Conservation (phyloP, 2,113 vertebrate genomes). For the Petrocephalus zakoni region DNA sequence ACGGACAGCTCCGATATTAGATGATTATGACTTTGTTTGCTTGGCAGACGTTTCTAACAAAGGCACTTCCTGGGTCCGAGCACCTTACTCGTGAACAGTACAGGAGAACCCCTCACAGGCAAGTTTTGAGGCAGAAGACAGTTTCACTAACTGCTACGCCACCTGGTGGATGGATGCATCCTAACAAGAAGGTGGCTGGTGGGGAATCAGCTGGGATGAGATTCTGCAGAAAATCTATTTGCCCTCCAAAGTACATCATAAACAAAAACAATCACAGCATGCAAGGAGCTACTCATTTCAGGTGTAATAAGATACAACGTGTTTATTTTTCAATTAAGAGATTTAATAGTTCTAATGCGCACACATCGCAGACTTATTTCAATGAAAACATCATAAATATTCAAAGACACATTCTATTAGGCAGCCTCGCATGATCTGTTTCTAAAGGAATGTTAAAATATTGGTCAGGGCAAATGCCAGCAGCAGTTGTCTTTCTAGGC, state of each 20-base stretch:
- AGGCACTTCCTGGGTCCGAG: not conserved
- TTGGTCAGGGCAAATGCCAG: not conserved
- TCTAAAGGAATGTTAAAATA: not conserved
- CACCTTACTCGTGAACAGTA: not conserved
- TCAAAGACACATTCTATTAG: not conserved
- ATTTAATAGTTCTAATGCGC: not conserved
- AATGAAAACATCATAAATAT: constrained; percentile 9
- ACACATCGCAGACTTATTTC: not conserved
- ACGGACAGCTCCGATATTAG: not conserved
- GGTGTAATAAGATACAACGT: not conserved
- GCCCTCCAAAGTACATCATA: not conserved
- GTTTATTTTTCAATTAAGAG: not conserved
- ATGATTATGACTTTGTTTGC: not conserved
- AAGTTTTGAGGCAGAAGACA: not conserved
- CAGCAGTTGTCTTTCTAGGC: not conserved
- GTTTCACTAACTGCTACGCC: not conserved
- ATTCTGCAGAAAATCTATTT: not conserved
- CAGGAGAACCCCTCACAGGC: not conserved
- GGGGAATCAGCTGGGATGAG: not conserved
- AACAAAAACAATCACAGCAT: not conserved
- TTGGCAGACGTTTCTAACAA: not conserved
- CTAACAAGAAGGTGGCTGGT: not conserved
- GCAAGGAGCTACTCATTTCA: not conserved
- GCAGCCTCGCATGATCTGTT: not conserved
- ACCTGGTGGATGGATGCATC: not conserved